A percentile compares a stretch with the other conserved stretches of the same genome.
Conservation (phyloP, 2,797 vertebrate species). For the Bovichtus variegatus region DNA sequence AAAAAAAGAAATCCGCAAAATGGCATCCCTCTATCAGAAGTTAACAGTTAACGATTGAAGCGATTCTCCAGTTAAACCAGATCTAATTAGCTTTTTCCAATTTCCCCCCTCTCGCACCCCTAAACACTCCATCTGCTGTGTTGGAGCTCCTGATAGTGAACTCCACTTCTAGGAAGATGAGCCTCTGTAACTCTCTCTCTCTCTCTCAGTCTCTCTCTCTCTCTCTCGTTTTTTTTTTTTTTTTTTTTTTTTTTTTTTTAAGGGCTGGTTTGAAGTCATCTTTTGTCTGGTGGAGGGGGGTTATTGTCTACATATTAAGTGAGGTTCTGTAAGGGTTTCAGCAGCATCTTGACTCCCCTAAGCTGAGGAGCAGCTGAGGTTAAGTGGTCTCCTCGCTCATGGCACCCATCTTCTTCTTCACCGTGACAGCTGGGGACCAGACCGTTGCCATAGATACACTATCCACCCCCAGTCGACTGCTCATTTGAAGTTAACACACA, state of each 20-base stretch:
- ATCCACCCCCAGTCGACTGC: conserved; percentile 77
- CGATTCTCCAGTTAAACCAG: conserved; percentile 70
- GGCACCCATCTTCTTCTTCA: conserved; percentile 85
- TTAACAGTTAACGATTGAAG: conserved; percentile 70
- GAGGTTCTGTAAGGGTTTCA: conserved; percentile 82
- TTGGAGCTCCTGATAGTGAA: conserved; percentile 67
- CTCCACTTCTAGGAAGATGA: conserved; percentile 67
- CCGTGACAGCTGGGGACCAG: conserved; percentile 87
- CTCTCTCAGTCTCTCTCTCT: conserved; percentile 33
- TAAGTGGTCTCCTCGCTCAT: conserved; percentile 87
- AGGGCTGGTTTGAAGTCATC: conserved; percentile 74
- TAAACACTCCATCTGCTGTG: conserved; percentile 70
- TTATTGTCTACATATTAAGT: conserved; percentile 86
- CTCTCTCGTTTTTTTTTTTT: conserved; percentile 34
- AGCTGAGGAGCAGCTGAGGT: conserved; percentile 87
- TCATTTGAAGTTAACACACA: conserved; percentile 79
- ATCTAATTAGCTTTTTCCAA: conserved; percentile 71
- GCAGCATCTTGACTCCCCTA: conserved; percentile 88
- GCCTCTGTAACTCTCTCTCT: conserved; percentile 50
- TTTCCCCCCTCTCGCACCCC: conserved; percentile 55
- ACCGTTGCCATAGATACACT: conserved; percentile 84
- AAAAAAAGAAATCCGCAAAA: conserved; percentile 61
- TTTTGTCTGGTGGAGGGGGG: conserved; percentile 69
- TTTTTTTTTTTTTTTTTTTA: conserved; percentile 38
- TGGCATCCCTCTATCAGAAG: conserved; percentile 63